Base-by-base conservation (phyloP, 2,113 vertebrate genomes). In the Gobio gobio region DNA sequence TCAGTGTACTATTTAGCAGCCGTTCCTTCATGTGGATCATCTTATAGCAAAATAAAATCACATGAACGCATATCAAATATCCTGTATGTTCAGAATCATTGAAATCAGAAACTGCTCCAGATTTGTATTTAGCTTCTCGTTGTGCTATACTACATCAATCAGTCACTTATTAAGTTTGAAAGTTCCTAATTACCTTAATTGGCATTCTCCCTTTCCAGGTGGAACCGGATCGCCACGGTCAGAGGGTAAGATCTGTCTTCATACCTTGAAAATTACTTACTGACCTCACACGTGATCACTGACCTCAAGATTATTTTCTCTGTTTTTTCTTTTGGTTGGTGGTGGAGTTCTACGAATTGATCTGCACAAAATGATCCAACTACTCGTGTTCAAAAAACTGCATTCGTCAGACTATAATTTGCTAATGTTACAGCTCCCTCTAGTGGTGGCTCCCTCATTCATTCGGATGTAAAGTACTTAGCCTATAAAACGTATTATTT, bases 291-390 rank as follows among this genome's bases (percentile, higher is more conserved):
- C 2, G 9, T 33, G 7, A 20, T 76, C 16, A 76, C 16, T 76
- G 13, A 63, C 3, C 4, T 58, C 1, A 76, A 43, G 24, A 78
- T 83, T 14, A 59, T 66, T 7, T 78, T 45, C 66, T 36, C 47
- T 85, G 75, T 26, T 87, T 43, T 82, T 36, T n/a, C 20, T 83
- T 90, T 51, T 87, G 92, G 92, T 86, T 73, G 89, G 70, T 33
- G 86, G 83, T 22, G 88, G 83, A 68, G 77, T 83, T 75, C 83
- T 89, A 36, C 85, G 5, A 88, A 75, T 90, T 91, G 16, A 36
- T 66, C 20, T 20, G 36, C 29, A 36, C 0, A 3, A 68, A 40
- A 68, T 68, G 2, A 68, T 68, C 64, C 18, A 68, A 2, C 9
- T 58, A 36, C 20, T 4, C 1, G 29, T 77, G 26, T 56, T 33